Evolutionary conservation across 2,797 vertebrate species (phyloP).

Genomic region (Tragelaphus oryx): DNA sequence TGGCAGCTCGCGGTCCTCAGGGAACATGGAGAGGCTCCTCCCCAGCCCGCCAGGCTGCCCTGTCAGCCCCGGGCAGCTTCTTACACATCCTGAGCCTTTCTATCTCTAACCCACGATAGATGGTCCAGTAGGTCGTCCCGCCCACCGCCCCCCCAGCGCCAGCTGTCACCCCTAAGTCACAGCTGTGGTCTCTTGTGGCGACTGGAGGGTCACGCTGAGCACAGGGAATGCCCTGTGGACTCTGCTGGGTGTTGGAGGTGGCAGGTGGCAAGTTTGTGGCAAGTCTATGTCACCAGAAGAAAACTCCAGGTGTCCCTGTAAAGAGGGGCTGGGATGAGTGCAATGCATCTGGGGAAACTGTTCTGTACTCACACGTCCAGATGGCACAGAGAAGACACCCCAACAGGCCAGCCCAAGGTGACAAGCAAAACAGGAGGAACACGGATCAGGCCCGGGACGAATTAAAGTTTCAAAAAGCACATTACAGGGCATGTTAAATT

Average conservation of each 20-base stretch:
- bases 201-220: not conserved
- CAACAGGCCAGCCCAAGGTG: too few species aligned
- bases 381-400: not conserved
- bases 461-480: not conserved
- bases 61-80: not conserved
- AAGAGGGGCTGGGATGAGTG: not conserved
- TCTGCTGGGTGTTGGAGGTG: not conserved
- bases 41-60: too few species aligned
- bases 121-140: not conserved
- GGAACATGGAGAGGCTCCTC: not conserved
- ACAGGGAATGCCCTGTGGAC: not conserved
- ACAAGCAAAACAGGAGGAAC: not conserved
- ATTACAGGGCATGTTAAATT: not conserved
- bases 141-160: not conserved
- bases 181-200: not conserved
- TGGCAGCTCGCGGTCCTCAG: fast-evolving
- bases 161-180: not conserved
- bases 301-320: not conserved
- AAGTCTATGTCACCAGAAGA: too few species aligned
- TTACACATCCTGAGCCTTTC: not conserved
- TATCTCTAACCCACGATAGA: not conserved
- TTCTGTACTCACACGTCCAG: not conserved
- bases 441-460: not conserved
- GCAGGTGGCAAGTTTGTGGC: too few species aligned
- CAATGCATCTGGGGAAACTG: fast-evolving